Base-by-base conservation (phyloP, 1,140 invertebrate species). In the Cephus cinctus region DNA sequence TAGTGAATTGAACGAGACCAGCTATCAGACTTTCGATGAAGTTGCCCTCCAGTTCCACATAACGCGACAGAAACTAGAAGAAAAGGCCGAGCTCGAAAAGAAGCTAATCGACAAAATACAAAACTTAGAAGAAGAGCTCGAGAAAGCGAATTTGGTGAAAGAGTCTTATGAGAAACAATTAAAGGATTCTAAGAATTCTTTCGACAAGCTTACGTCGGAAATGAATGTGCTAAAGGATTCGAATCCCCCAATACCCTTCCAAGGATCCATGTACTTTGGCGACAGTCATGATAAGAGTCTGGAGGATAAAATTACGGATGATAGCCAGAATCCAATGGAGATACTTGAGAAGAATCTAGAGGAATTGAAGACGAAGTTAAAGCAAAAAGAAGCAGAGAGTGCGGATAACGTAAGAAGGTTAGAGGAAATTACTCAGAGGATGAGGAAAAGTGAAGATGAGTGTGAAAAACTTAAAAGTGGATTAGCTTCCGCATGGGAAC, bases 381-480 rank as follows among this genome's bases (percentile, higher is more conserved):
- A 65, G 20, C 40, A 54, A 2, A 61, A 59, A n/a, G 63, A 70
- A 4, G 67, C 74, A 52, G 81, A 82, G 55, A 69, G 84, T 18
- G 59, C 66, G 0, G 76, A 82, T 19, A 81, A 80, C 39, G 78
- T 83, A 52, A 76, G 79, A 49, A 70, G 83, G 58, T 79, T 89
- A 30, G 71, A 79, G 43, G 78, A 85, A 62, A 69, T 87, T 4
- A 80, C 73, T 23, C 72, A 84, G 44, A 82, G 80, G 15, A 70
- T 86, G 47, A 77, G 82, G 58, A 79, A 82, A 49, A 79, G 81
- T 2, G 67, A 82, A 6, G 63, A 68, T 1, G 79, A 86, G 34
- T 74, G 80, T 16, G 78, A 82, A 25, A 73, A 83, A 23, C 68
- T 88, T 5, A 81, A 80, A 57, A 56, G 63, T 22, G 83, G 86